phyloP scores from a whole-genome alignment of 2,888 invertebrate genomes.

The Dendrolimus houi region DNA sequence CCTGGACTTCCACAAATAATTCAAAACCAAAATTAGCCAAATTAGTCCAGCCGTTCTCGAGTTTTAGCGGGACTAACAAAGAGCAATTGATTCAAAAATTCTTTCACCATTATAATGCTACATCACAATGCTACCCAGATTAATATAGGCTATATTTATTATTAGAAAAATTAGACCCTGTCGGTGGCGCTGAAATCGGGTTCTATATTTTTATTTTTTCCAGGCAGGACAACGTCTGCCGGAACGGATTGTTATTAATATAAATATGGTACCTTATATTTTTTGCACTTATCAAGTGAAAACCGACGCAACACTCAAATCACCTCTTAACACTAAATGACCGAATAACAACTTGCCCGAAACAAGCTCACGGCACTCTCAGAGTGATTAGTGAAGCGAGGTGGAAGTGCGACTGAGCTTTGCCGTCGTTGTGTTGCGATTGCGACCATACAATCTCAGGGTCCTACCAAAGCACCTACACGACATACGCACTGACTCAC shows the following conservation, averaged over 20 bases:
- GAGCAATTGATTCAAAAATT: too few relatives aligned
- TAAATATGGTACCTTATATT: background rate
- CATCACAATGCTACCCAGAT: too few relatives aligned
- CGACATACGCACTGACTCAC: constrained; percentile 48
- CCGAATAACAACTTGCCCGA: constrained; percentile 30
- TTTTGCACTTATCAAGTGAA: background rate
- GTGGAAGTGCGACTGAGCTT: constrained; percentile 45
- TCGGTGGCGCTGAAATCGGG: too few relatives aligned
- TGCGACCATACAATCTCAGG: constrained; percentile 25
- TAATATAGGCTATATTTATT: too few relatives aligned
- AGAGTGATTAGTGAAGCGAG: constrained; percentile 38
- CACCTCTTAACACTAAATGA: constrained; percentile 24
- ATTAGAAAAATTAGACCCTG: too few relatives aligned
- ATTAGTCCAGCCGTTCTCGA: too few relatives aligned
- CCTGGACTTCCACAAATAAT: too few relatives aligned
- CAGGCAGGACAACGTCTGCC: too few relatives aligned
- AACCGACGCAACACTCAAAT: constrained; percentile 24
- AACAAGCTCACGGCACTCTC: constrained; percentile 37
- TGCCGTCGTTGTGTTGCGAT: constrained; percentile 11
- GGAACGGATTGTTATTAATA: background rate
- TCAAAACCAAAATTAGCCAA: too few relatives aligned
- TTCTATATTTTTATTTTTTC: too few relatives aligned
- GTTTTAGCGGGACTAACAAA: too few relatives aligned
- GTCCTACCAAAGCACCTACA: constrained; percentile 48
- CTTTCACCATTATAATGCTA: too few relatives aligned